Evolutionary conservation across 2,888 invertebrate genomes (phyloP), one percentile per base, ranked within the genome.

Genomic region (Trichacis sp.): DNA sequence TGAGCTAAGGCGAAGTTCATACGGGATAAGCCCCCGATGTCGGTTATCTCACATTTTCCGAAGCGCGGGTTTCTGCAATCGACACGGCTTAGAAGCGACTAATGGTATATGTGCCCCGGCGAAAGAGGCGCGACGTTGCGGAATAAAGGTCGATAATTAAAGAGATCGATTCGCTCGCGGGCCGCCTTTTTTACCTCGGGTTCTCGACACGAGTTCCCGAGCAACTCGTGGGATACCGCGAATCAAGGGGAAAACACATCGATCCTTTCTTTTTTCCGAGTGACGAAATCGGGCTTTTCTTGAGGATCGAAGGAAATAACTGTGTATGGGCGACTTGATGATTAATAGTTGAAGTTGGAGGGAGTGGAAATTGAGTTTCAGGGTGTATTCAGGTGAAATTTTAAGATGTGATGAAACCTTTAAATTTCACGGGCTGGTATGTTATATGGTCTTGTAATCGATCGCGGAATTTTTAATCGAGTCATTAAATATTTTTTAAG

Each of bases 51-150:
- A 56, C 59, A 57, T 67, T 67, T 64, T 64, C 66, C 66, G 62
- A 66, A 66, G 66, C 61, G 60, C 56, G 59, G 67, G 64, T 67
- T 69, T 64, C 66, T 67, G 69, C 69, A 69, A 69, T 66, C 69
- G 56, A 49, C 59, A 54, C 20, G n/a, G 42, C 40, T 15, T 14
- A 19, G 17, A 18, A 30, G 49, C 49, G 9, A 36, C 36, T 49
- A 49, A 36, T 49, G 38, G 49, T 48, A 30, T 55, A 49, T 58
- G 60, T 55, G 68, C 64, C 57, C 53, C 58, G 52, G 57, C 45
- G 55, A 55, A 50, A 54, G 63, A 63, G 65, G 63, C 60, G 68
- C 60, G 60, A 69, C 63, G 65, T 68, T 64, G 61, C 66, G 63
- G 63, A 66, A 64, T 61, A 63, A 69, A 69, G 63, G 66, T 61